Evolutionary conservation across 1,140 invertebrate species (phyloP).

Genomic region (Bombus difficillimus): DNA sequence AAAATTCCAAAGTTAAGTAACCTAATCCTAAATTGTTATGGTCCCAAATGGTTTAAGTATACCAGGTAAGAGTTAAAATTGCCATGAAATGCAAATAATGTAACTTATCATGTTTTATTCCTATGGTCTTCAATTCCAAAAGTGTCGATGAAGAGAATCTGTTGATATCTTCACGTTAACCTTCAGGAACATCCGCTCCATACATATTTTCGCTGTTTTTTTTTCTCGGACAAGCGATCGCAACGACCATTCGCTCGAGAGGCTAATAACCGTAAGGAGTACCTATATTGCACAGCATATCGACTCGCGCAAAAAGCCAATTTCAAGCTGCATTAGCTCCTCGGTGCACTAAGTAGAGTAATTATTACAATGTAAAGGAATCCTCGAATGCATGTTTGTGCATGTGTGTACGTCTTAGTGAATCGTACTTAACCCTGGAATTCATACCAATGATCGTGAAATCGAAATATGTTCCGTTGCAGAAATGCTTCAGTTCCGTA

Average conservation of each 20-base stretch:
- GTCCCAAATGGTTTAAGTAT: no score
- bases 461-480: neutral
- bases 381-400: neutral
- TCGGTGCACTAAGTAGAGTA: conserved; percentile 21
- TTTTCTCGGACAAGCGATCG: neutral
- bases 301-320: conserved; percentile 9
- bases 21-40: no score
- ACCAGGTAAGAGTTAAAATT: no score
- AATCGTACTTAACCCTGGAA: neutral
- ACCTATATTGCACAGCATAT: conserved; percentile 37
- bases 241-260: conserved; percentile 16
- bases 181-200: neutral
- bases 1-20: no score
- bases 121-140: neutral
- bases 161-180: no score
- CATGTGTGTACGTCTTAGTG: no score
- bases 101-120: neutral
- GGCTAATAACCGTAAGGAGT: conserved; percentile 42
- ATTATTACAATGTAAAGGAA: conserved; percentile 27
- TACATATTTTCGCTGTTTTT: neutral
- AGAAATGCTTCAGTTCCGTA: neutral
- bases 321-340: conserved; percentile 18
- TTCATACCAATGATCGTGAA: neutral
- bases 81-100: no score
- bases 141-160: neutral